Evolutionary conservation across 2,888 invertebrate species (phyloP).

Genomic region (Helleia helle): DNA sequence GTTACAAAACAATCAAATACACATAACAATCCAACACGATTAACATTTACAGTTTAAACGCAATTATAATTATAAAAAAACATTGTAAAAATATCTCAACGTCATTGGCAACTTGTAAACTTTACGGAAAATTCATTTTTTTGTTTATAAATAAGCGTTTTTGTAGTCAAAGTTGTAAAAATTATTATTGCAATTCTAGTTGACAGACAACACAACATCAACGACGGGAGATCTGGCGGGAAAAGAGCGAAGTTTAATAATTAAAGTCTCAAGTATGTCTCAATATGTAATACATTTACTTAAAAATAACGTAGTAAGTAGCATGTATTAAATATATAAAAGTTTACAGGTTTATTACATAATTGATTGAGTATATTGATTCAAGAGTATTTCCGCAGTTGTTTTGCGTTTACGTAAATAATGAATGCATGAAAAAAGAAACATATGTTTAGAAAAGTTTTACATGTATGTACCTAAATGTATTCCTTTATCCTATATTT

Average conservation of each 20-base stretch:
- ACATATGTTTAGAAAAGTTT: too few species aligned
- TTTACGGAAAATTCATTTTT: not conserved
- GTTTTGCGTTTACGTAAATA: too few species aligned
- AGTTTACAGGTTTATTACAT: too few species aligned
- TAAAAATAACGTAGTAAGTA: too few species aligned
- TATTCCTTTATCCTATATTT: too few species aligned
- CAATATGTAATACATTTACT: conserved; percentile 3
- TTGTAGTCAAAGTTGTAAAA: not conserved
- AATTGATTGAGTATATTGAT: too few species aligned
- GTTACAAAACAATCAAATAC: conserved; percentile 35
- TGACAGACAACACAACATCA: conserved; percentile 45
- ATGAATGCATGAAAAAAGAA: too few species aligned
- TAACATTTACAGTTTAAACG: conserved; percentile 1
- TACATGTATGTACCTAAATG: too few species aligned
- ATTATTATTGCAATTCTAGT: conserved; percentile 15
- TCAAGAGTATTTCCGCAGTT: too few species aligned
- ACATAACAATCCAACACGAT: conserved; percentile 20
- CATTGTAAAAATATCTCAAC: conserved; percentile 1
- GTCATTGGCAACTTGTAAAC: not conserved
- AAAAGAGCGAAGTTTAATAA: conserved; percentile 19
- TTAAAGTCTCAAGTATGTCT: conserved; percentile 10
- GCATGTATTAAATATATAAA: too few species aligned
- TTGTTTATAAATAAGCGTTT: not conserved
- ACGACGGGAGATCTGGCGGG: conserved; percentile 40
- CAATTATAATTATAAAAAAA: conserved; percentile 7